Evolutionary conservation across 1,140 invertebrate species (phyloP).

Genomic region (Ridgeia piscesae): DNA sequence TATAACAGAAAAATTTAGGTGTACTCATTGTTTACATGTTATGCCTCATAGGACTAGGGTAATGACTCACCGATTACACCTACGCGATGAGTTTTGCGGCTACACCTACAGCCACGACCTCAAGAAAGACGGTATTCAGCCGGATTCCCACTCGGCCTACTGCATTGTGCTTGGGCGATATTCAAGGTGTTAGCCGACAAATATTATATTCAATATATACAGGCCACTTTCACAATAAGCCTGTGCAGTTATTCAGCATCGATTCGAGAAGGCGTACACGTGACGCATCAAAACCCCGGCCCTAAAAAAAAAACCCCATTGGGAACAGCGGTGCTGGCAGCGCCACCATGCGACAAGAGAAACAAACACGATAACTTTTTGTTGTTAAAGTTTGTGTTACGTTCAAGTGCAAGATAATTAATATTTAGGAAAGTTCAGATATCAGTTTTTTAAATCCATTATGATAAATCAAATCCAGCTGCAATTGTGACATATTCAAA

Average conservation of each 20-base stretch:
- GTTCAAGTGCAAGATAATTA: not conserved
- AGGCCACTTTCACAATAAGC: too few relatives aligned
- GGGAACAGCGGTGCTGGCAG: not conserved
- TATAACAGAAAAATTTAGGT: too few relatives aligned
- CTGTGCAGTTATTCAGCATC: too few relatives aligned
- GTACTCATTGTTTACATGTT: not conserved
- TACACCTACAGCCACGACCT: not conserved
- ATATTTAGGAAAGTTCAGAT: not conserved
- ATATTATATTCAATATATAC: not conserved
- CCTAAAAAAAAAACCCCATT: not conserved
- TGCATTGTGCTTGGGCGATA: not conserved
- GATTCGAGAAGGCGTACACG: not conserved
- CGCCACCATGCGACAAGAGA: not conserved
- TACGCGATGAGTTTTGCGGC: not conserved
- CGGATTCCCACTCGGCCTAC: too few relatives aligned
- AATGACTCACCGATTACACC: not conserved
- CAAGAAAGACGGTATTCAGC: not conserved
- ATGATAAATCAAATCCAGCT: not conserved
- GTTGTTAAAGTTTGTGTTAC: not conserved
- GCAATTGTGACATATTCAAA: not conserved
- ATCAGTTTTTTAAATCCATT: not conserved
- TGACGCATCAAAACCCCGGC: not conserved
- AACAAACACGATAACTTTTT: too few relatives aligned
- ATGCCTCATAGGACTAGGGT: not conserved
- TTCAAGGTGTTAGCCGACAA: not conserved